A percentile compares a stretch with the other conserved stretches of the same genome.
Conservation (phyloP, 2,888 invertebrate species). For the Dicycla oo region DNA sequence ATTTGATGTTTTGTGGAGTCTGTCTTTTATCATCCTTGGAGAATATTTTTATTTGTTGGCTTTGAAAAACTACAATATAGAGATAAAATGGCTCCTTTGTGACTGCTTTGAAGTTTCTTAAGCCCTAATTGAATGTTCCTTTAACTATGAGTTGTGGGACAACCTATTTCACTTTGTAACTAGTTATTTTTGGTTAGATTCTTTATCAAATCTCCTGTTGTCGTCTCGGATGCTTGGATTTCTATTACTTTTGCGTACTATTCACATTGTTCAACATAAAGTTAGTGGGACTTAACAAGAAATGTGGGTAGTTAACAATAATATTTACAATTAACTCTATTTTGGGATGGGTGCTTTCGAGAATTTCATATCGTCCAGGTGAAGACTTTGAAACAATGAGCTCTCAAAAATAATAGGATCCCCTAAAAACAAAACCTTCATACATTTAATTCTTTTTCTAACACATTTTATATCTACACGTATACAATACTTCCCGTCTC, state of each 20-base stretch:
- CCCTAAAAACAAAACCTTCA: no score
- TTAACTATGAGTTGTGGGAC: constrained; percentile 21
- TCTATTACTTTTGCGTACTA: constrained; percentile 5
- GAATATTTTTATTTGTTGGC: constrained; percentile 44
- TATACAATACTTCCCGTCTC: not conserved
- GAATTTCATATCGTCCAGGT: not conserved
- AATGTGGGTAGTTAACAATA: no score
- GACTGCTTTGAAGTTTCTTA: constrained; percentile 40
- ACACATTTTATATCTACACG: no score
- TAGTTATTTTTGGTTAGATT: constrained; percentile 18
- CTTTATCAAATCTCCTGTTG: constrained; percentile 27
- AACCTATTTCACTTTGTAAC: constrained; percentile 37
- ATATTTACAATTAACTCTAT: not conserved
- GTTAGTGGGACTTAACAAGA: not conserved
- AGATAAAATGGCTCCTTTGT: constrained; percentile 38
- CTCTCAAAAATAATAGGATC: not conserved
- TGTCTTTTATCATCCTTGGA: constrained; percentile 15
- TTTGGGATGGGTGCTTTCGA: not conserved
- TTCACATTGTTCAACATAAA: not conserved
- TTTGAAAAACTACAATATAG: constrained; percentile 41
- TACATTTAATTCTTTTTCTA: no score
- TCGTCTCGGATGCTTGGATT: constrained; percentile 3
- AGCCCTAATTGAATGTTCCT: constrained; percentile 45
- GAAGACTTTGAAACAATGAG: not conserved
- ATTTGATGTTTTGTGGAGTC: constrained; percentile 38